Base-by-base conservation (phyloP, 2,797 vertebrate genomes). In the Glossophaga mutica region DNA sequence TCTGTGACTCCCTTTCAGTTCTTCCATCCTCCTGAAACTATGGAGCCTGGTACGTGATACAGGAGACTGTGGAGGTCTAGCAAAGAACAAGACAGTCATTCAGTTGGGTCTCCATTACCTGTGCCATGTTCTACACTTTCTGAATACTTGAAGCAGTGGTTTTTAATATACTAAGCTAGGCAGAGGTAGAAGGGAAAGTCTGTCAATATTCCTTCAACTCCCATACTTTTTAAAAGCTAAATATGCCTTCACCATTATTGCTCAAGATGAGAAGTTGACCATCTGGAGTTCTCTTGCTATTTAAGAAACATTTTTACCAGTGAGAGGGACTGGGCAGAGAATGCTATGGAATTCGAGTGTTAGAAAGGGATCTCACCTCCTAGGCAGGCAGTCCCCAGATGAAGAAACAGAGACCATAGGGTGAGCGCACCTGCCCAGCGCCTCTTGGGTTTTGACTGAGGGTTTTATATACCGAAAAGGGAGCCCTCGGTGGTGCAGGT, bases 1-100 rank as follows among this genome's bases (percentile, higher is more conserved):
- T 73, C 83, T 87, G 19, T 67, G 39, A 85, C 82, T 92, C 29
- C 79, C 74, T 97, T 94, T 96, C 94, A 93, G n/a, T 94, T 95
- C 26, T 91, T 86, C 50, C 24, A 16, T 93, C 79, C 79, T 90
- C 82, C 65, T 71, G 85, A 96, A 96, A 94, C 82, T 78, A 50
- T 84, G 88, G 73, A 78, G 39, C 39, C 91, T 84, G 82, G 67
- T 83, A 76, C 86, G 34, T 62, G 82, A 83, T 62, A 62, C 26
- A 77, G 29, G 71, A 91, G 57, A 55, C 16, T 57, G 55, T 37
- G 9, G 67, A 81, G 9, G 70, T 26, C 86, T 82, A 76, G 86
- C 74, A 92, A 77, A 79, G 59, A 78, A 76, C 39, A 48, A 77
- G 83, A 90, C 96, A 74, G 22, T 48, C 83, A 78, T 94, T 95